Percentiles rank a stretch among this genome's conserved stretches.
phyloP scores from a whole-genome alignment of 37 sponge, comb jelly and placozoan genomes.

The Hormiphora californensis region DNA sequence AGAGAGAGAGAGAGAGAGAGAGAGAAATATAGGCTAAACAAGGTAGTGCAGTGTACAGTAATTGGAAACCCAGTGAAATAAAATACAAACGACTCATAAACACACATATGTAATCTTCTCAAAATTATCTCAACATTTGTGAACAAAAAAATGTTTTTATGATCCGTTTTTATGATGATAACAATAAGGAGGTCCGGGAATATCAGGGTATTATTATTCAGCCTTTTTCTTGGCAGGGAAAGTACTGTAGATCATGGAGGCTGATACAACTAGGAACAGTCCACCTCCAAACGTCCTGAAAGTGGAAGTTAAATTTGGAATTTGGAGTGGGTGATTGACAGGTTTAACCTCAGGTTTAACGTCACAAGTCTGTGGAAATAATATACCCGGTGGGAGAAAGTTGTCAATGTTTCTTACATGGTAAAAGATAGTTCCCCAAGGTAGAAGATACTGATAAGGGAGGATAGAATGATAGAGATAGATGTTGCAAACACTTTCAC shows the following conservation, averaged over 20 bases:
- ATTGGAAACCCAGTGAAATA: too few species aligned
- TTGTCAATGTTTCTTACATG: slow-evolving; percentile 26
- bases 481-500: slow-evolving; percentile 96
- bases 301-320: neutral
- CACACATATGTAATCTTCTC: too few species aligned
- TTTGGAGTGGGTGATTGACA: neutral
- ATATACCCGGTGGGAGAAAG: neutral
- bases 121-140: too few species aligned
- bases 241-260: neutral
- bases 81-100: too few species aligned
- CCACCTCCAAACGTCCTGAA: slow-evolving; percentile 42
- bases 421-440: slow-evolving; percentile 71
- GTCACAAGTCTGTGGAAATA: neutral
- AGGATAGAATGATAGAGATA: slow-evolving; percentile 84
- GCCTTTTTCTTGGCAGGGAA: slow-evolving; percentile 17
- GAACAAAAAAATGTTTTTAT: too few species aligned
- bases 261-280: neutral
- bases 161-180: too few species aligned
- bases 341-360: neutral
- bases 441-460: slow-evolving; percentile 71
- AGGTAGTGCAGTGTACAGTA: too few species aligned
- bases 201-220: neutral
- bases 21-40: too few species aligned
- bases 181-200: too few species aligned
- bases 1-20: too few species aligned